These are phyloP conservation scores for Cryptomyrus ogoouensis DNA, from an alignment of 2,113 vertebrate genomes.

Conservation along the genomic window DNA sequence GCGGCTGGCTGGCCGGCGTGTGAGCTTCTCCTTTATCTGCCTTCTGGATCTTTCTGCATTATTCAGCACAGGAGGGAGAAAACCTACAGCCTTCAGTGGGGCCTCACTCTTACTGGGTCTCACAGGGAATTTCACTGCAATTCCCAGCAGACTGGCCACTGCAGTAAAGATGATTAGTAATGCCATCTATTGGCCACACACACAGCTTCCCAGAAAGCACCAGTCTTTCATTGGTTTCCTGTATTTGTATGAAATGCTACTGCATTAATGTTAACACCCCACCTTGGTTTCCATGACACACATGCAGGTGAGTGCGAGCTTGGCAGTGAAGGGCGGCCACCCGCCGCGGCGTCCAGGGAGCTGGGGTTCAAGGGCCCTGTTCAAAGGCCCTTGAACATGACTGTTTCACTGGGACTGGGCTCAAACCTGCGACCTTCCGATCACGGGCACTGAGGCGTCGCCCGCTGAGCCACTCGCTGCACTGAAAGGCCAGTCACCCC, in stretches of 20 bases:
- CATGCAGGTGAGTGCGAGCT: neutral
- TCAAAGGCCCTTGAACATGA: neutral
- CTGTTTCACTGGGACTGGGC: neutral
- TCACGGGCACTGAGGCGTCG: neutral
- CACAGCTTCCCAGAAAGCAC: neutral
- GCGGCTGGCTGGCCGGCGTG: neutral
- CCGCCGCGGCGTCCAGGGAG: neutral
- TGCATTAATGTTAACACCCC: neutral
- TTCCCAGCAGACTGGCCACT: neutral
- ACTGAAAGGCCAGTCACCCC: neutral
- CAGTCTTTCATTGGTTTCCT: neutral
- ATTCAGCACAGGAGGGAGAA: neutral
- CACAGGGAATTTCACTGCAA: neutral
- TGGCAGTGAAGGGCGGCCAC: neutral
- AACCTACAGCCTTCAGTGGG: neutral
- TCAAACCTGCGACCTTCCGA: neutral
- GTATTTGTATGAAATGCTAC: neutral
- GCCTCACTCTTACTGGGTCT: neutral
- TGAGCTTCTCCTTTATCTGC: neutral
- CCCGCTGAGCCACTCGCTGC: neutral
- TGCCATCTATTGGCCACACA: neutral
- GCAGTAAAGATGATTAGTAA: neutral
- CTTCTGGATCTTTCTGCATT: neutral
- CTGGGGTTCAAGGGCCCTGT: neutral
- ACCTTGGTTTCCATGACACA: neutral